phyloP scores from a whole-genome alignment of 2,797 vertebrate species.

The Scomberomorus guttatus region DNA sequence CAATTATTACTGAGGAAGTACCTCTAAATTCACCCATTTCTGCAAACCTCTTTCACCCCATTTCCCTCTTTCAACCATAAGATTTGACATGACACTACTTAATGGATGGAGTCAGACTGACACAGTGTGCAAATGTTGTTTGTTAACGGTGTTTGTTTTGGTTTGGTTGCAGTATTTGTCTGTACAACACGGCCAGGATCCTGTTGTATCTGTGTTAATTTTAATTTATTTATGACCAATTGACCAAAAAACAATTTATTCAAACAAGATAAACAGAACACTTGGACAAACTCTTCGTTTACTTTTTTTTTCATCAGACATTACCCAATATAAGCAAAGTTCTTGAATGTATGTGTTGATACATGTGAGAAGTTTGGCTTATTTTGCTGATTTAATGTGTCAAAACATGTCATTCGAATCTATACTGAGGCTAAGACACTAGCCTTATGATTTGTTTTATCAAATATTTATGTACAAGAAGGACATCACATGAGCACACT shows the following conservation, averaged over 20 bases:
- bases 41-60: neutral
- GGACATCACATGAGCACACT: slow-evolving; percentile 1
- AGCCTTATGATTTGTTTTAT: neutral
- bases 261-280: neutral
- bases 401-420: no score
- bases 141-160: slow-evolving; percentile 4
- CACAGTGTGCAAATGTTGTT: neutral
- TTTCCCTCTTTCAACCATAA: neutral
- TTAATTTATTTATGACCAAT: neutral
- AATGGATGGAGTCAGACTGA: neutral
- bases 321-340: neutral
- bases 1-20: slow-evolving; percentile 45
- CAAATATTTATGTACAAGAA: neutral
- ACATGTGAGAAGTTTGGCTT: neutral
- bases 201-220: neutral
- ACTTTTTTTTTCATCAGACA: neutral
- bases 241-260: neutral
- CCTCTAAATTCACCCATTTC: slow-evolving; percentile 11
- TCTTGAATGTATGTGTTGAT: neutral
- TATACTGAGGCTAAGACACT: no score
- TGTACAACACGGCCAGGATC: neutral
- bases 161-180: neutral
- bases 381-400: neutral
- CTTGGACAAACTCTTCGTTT: neutral
- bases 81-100: neutral